Conservation (phyloP, 2,888 invertebrate species). For the Frankliniella fusca region DNA sequence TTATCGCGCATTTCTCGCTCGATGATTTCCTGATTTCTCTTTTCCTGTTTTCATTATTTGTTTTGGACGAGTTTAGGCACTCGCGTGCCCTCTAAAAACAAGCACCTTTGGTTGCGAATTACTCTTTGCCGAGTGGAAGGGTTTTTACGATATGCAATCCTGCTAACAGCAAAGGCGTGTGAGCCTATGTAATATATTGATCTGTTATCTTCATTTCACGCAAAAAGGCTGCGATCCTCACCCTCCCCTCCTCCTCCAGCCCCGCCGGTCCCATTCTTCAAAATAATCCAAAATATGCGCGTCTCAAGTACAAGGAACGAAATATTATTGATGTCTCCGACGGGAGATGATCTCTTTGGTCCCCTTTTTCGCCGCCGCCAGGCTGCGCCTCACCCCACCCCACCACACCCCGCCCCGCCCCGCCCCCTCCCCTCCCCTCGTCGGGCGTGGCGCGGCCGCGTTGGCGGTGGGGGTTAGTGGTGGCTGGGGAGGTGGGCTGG, state of each 20-base stretch:
- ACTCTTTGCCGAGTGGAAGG: too few relatives aligned
- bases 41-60: not conserved
- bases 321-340: conserved; percentile 20
- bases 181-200: not conserved
- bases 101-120: too few relatives aligned
- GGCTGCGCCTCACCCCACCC: too few relatives aligned
- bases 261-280: conserved; percentile 5
- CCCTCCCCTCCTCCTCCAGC: not conserved
- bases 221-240: not conserved
- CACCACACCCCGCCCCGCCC: too few relatives aligned
- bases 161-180: not conserved
- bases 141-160: not conserved
- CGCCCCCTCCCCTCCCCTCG: too few relatives aligned
- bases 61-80: not conserved
- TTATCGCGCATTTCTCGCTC: too few relatives aligned
- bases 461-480: too few relatives aligned
- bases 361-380: not conserved
- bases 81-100: too few relatives aligned
- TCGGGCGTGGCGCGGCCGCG: too few relatives aligned
- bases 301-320: conserved; percentile 13
- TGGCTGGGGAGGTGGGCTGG: not conserved
- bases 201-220: not conserved
- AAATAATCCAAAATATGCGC: conserved; percentile 14
- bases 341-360: not conserved
- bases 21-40: too few relatives aligned